Conservation (phyloP, 2,888 invertebrate species). For the Rhingia campestris region DNA sequence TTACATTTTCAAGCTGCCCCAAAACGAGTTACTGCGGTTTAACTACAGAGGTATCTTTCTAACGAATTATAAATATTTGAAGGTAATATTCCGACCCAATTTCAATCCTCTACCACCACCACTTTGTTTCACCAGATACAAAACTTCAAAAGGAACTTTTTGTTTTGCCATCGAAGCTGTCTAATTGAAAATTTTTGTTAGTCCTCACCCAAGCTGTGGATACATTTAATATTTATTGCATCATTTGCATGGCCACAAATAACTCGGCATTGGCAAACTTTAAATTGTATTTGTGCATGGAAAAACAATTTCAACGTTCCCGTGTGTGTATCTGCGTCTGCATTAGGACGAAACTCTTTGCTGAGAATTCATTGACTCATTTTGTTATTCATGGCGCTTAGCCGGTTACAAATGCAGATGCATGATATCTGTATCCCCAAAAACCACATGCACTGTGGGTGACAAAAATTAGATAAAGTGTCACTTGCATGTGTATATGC, state of each 20-base stretch:
- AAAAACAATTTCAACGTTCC: neutral
- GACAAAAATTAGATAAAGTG: slow-evolving; percentile 67
- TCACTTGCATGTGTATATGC: slow-evolving; percentile 46
- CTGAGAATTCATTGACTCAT: slow-evolving; percentile 43
- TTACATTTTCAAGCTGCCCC: too few species aligned
- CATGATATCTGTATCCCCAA: slow-evolving; percentile 14
- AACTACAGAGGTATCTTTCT: too few species aligned
- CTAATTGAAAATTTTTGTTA: too few species aligned
- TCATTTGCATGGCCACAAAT: neutral
- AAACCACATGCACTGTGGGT: slow-evolving; percentile 42
- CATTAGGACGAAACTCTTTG: neutral
- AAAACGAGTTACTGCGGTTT: too few species aligned
- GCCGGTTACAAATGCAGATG: slow-evolving; percentile 21
- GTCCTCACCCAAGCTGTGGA: too few species aligned
- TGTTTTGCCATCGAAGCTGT: too few species aligned
- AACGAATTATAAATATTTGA: too few species aligned
- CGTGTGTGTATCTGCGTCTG: neutral
- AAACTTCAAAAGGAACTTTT: too few species aligned
- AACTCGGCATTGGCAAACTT: neutral
- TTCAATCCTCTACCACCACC: too few species aligned
- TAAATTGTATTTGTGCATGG: neutral
- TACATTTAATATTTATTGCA: neutral
- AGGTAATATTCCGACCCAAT: too few species aligned
- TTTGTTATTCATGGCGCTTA: slow-evolving; percentile 48
- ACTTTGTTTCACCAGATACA: too few species aligned